Evolutionary conservation across 2,113 vertebrate genomes (phyloP), one percentile per base, ranked within the genome.

Genomic region (Egretta garzetta): DNA sequence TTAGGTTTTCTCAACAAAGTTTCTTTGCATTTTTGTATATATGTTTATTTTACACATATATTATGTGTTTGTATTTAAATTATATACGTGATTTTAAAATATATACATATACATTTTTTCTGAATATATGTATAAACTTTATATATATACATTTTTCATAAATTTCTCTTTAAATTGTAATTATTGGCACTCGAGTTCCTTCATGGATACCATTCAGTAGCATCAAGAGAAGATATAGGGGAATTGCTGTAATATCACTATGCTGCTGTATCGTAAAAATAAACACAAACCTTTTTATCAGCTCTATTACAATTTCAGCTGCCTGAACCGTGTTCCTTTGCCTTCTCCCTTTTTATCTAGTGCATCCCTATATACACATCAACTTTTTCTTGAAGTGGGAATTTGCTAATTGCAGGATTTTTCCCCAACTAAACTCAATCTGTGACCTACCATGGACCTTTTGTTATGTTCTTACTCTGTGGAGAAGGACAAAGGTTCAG

Each of bases 401-500:
- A 80, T 85, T 86, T 91, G 37, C 71, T 96, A 91, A 96, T 89
- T 90, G 50, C n/a, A 91, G 37, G 53, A 49, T 63, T 94, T 70
- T 87, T 86, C 53, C 33, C 41, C 81, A 73, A 70, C 47, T 88
- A 58, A 93, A 91, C 53, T 80, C 70, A 30, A 52, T 87, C 70
- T 73, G 89, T 93, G 89, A 91, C 50, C 94, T 70, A 23, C 24
- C 33, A 3, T 0, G 0, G 91, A 62, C 60, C 66, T 94, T 95
- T 95, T 80, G 70, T 87, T 95, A 76, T 2, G 10, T 35, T 95
- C 83, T 50, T 79, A 37, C 35, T 82, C 66, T 55, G 53, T 60
- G 37, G 41, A 80, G 60, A 81, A 86, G 81, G 62, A 97, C 74
- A 93, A 96, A 91, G 74, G 66, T 76, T 89, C 83, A 94, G 86